Base-by-base conservation (phyloP, 2,113 vertebrate genomes). In the Gobio gobio region DNA sequence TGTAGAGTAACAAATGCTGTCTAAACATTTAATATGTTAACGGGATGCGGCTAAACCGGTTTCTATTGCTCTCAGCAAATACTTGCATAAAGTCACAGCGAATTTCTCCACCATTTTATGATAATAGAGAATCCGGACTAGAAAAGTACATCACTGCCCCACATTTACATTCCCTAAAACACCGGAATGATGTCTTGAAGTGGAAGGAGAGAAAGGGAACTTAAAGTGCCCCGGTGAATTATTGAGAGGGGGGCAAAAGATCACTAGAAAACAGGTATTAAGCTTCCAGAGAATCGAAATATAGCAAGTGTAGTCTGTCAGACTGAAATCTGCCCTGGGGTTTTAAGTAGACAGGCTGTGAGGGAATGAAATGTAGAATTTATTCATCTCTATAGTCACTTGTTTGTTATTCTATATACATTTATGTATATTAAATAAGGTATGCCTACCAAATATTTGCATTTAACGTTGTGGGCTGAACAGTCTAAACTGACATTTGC, bases 201-300 rank as follows among this genome's bases (percentile, higher is more conserved):
- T 81, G 61, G 86, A 45, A 87, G 18, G 82, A 58, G 54, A 61
- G 56, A 84, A 83, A 84, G 75, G 89, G 89, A 91, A 88, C 87
- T 90, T 87, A 92, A 89, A 91, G 90, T 86, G 81, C 22, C 72
- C 83, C 76, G 89, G 85, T 94, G 82, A 95, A 94, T 94, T 86
- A 94, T 94, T 94, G 87, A 94, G 83, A 79, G 59, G 49, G 81
- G 68, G 77, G 81, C 78, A 90, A 87, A 90, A 85, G 83, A 86
- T 87, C 83, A 61, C 24, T 10, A 72, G 36, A 79, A 86, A 86
- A 84, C 77, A 56, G 40, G 77, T 58, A 61, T 56, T 29, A 56
- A 76, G 54, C 33, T 66, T 45, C 29, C 80, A 36, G 8, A 70
- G 45, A 58, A 68, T 72, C 56, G 76, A 66, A 33, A 36, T 84